phyloP scores from a whole-genome alignment of 2,888 invertebrate genomes.

The Polietes domitor region DNA sequence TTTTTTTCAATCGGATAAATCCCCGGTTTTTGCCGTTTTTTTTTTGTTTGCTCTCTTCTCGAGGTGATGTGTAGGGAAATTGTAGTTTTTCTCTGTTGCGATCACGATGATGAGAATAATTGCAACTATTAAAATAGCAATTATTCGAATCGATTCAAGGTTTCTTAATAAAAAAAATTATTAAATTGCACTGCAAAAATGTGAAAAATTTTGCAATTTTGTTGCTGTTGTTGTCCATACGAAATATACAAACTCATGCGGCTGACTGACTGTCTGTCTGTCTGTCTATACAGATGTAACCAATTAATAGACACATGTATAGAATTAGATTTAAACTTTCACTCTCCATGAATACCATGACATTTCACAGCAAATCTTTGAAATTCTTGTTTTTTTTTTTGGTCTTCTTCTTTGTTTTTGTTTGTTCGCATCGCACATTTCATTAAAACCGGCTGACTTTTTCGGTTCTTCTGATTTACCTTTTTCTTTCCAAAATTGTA shows the following conservation, averaged over 20 bases:
- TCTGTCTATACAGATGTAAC: too few species aligned
- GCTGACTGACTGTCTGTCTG: too few species aligned
- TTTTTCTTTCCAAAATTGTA: conserved; percentile 9
- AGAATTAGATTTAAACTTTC: conserved; percentile 20
- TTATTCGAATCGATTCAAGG: conserved; percentile 21
- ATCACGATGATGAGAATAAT: not conserved
- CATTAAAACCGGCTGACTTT: not conserved
- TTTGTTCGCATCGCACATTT: conserved; percentile 35
- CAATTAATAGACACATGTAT: too few species aligned
- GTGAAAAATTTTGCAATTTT: not conserved
- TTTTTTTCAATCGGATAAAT: too few species aligned
- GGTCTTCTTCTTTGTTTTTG: too few species aligned
- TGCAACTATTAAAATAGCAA: conserved; percentile 27
- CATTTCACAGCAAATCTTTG: conserved; percentile 19
- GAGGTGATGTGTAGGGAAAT: not conserved
- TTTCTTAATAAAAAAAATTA: not conserved
- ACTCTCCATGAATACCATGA: not conserved
- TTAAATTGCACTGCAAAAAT: conserved; percentile 17
- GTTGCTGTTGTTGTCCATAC: not conserved
- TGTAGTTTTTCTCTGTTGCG: not conserved
- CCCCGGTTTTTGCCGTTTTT: not conserved
- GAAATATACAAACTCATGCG: too few species aligned
- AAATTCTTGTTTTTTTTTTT: conserved; percentile 51
- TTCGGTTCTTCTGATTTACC: not conserved
- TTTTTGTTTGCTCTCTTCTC: not conserved